Conservation (phyloP, 2,888 invertebrate species). For the Altica lythri region DNA sequence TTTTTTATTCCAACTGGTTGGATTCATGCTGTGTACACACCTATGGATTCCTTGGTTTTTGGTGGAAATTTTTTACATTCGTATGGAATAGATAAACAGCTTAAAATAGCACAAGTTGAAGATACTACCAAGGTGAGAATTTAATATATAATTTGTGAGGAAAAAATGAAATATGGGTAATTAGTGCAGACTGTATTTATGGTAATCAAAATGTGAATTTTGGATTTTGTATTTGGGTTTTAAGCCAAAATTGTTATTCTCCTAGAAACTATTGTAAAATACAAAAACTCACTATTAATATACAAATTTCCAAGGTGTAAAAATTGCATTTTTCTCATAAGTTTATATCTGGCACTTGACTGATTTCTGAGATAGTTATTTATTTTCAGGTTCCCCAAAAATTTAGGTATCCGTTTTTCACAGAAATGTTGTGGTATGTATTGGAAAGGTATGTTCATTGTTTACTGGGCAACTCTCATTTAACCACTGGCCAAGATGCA, state of each 20-base stretch:
- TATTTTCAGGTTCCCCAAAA: conserved; percentile 85
- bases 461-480: conserved; percentile 80
- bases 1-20: conserved; percentile 98
- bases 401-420: conserved; percentile 97
- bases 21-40: conserved; percentile 99
- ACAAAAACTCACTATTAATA: no score
- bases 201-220: no score
- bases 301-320: no score
- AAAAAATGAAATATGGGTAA: neutral
- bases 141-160: neutral
- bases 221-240: no score
- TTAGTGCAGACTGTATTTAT: neutral
- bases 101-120: conserved; percentile 95
- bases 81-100: conserved; percentile 93
- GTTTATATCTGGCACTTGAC: no score
- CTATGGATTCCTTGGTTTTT: conserved; percentile 93
- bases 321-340: no score
- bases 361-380: neutral
- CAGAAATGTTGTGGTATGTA: conserved; percentile 98
- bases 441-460: conserved; percentile 90
- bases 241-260: no score
- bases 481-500: conserved; percentile 59
- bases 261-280: no score
- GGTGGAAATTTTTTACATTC: conserved; percentile 98
- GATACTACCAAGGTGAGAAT: conserved; percentile 81